A percentile compares a stretch with the other conserved stretches of the same genome.
These are phyloP conservation scores for Lithosia quadra DNA, from an alignment of 2,888 invertebrate species.

Conservation along the genomic window DNA sequence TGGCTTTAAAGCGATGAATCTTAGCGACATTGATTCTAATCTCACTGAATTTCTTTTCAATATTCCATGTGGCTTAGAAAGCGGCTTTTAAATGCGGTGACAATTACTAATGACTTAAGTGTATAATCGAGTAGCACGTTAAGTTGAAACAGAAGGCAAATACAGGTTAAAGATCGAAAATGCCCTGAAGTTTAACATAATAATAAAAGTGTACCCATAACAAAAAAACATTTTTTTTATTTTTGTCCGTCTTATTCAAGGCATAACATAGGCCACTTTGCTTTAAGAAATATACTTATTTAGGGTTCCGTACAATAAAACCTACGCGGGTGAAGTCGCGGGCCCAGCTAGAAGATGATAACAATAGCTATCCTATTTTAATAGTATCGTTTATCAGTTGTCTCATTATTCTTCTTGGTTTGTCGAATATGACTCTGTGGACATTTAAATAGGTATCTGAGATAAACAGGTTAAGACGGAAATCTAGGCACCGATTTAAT, in stretches of 20 bases:
- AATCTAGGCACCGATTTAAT: conserved; percentile 79
- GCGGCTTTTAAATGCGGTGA: conserved; percentile 24
- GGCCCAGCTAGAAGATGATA: neutral
- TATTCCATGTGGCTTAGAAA: neutral
- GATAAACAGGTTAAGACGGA: conserved; percentile 81
- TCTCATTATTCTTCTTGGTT: conserved; percentile 33
- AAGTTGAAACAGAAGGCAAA: neutral
- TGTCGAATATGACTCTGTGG: conserved; percentile 47
- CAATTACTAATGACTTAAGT: neutral
- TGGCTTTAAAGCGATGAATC: neutral
- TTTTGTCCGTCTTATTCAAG: too few relatives aligned
- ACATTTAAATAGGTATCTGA: conserved; percentile 57
- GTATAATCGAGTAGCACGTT: neutral
- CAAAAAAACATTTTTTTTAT: too few relatives aligned
- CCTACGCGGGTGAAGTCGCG: neutral
- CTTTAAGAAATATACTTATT: too few relatives aligned
- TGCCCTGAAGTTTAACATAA: neutral
- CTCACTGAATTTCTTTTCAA: neutral
- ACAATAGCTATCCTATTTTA: conserved; percentile 24
- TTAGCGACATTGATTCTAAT: neutral
- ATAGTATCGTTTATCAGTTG: conserved; percentile 21
- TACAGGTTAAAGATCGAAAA: neutral
- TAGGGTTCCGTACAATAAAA: too few relatives aligned
- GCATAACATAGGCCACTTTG: too few relatives aligned
- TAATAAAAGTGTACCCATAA: too few relatives aligned